These are phyloP conservation scores for Kryptolebias marmoratus DNA, from an alignment of 2,113 vertebrate genomes.

Conservation along the genomic window DNA sequence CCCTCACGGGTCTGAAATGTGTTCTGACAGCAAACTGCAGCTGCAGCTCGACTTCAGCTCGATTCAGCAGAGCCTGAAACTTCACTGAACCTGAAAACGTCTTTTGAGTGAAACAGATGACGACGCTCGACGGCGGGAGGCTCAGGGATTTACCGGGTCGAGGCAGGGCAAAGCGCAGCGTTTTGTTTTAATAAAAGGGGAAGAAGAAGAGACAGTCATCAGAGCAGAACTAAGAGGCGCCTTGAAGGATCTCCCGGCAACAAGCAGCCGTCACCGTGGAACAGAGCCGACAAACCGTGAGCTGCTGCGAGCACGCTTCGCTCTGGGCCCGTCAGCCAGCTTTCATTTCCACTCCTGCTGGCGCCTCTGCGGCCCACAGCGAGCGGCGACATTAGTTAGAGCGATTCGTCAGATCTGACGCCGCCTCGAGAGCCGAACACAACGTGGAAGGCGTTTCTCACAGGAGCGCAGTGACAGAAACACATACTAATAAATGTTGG, in stretches of 20 bases:
- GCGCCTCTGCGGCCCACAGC: slow-evolving; percentile 43
- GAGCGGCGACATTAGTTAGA: slow-evolving; percentile 54
- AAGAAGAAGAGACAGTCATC: slow-evolving; percentile 6
- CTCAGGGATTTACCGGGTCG: slow-evolving; percentile 15
- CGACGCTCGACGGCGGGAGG: slow-evolving; percentile 39
- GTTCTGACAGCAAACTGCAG: slow-evolving; percentile 7
- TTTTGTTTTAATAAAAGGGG: slow-evolving; percentile 19
- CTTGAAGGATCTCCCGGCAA: slow-evolving; percentile 50
- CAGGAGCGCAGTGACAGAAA: slow-evolving; percentile 31
- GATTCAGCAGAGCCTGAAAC: slow-evolving; percentile 2
- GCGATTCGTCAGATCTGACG: slow-evolving; percentile 61
- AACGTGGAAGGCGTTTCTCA: slow-evolving; percentile 44
- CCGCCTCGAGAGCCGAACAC: slow-evolving; percentile 41
- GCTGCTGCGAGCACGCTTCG: slow-evolving; percentile 26
- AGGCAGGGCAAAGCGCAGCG: slow-evolving; percentile 23
- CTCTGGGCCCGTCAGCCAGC: slow-evolving; percentile 27
- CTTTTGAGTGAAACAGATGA: slow-evolving; percentile 24
- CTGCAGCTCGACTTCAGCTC: slow-evolving; percentile 12
- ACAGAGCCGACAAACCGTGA: slow-evolving; percentile 44
- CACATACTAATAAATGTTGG: slow-evolving; percentile 23
- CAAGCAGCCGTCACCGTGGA: slow-evolving; percentile 15
- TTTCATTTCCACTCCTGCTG: slow-evolving; percentile 58
- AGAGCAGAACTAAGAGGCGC: slow-evolving; percentile 47
- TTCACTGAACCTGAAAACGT: slow-evolving; percentile 37
- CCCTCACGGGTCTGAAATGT: neutral